Conservation (phyloP, 2,888 invertebrate species). For the Pollenia angustigena region DNA sequence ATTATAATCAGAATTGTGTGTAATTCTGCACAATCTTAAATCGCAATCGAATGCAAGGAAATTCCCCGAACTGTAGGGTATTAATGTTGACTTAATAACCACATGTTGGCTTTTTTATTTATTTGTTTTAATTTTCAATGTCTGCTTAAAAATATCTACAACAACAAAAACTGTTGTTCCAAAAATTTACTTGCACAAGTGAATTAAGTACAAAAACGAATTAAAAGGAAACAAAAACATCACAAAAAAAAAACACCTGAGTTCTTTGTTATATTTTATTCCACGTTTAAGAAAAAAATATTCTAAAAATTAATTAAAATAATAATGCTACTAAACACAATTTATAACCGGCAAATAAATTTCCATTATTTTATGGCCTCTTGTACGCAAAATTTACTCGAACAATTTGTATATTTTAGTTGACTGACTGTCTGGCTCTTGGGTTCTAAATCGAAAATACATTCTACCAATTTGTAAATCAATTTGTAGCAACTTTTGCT, state of each 20-base stretch:
- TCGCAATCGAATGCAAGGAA: too few relatives aligned
- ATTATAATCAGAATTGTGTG: too few relatives aligned
- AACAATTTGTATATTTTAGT: conserved; percentile 48
- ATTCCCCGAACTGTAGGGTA: too few relatives aligned
- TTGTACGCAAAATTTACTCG: background rate
- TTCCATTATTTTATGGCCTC: conserved; percentile 1
- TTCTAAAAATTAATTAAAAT: conserved; percentile 35
- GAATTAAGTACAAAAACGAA: conserved; percentile 35
- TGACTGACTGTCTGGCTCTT: conserved; percentile 35
- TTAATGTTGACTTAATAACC: conserved; percentile 55
- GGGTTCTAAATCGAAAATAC: conserved; percentile 36
- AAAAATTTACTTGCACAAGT: conserved; percentile 51
- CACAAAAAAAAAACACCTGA: background rate
- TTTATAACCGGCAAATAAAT: conserved; percentile 12
- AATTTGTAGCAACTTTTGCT: conserved; percentile 22
- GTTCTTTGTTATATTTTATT: background rate
- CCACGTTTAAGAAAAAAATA: background rate
- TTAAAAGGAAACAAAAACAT: background rate
- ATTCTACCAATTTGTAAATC: conserved; percentile 56
- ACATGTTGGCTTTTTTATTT: conserved; percentile 51
- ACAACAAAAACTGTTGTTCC: conserved; percentile 25
- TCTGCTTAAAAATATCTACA: conserved; percentile 11
- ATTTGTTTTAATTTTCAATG: conserved; percentile 25
- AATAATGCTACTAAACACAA: conserved; percentile 11
- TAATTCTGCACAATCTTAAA: too few relatives aligned